A percentile compares a stretch with the other conserved stretches of the same genome.
These are phyloP conservation scores for Ectropis grisescens DNA, from an alignment of 1,140 invertebrate species.

Conservation along the genomic window DNA sequence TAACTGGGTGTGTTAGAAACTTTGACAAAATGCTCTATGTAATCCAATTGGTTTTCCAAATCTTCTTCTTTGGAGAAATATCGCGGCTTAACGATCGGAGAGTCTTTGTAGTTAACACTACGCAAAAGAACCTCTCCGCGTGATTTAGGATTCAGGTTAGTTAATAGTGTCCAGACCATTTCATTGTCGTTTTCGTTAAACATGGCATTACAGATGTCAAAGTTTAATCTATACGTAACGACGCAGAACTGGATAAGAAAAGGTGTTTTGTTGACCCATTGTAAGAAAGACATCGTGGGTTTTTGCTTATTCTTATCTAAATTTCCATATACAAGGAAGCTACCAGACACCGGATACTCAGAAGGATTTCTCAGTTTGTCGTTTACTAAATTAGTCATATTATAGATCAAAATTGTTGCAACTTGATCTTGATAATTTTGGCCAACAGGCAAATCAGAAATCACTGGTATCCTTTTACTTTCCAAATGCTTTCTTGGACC, in stretches of 20 bases:
- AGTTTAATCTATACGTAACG: not conserved
- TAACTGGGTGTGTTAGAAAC: conserved; percentile 73
- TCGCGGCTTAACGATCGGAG: conserved; percentile 1
- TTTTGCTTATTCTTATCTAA: conserved; percentile 4
- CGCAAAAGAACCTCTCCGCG: conserved; percentile 55
- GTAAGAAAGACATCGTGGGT: conserved; percentile 2
- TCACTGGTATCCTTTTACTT: conserved; percentile 1
- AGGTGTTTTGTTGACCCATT: not conserved
- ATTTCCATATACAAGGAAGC: not conserved
- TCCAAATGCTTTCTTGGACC: conserved; percentile 1
- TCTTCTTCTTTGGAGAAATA: conserved; percentile 1
- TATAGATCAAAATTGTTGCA: not conserved
- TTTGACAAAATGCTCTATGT: not conserved
- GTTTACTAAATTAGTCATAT: not conserved
- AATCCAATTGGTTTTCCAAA: conserved; percentile 8
- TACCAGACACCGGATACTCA: conserved; percentile 1
- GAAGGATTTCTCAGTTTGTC: conserved; percentile 3
- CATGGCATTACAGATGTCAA: not conserved
- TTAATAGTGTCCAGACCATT: not conserved
- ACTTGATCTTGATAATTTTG: conserved; percentile 3
- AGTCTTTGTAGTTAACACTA: conserved; percentile 63
- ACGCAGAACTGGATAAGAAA: conserved; percentile 41
- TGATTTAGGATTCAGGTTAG: conserved; percentile 30
- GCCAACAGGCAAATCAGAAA: conserved; percentile 7
- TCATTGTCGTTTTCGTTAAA: not conserved